Evolutionary conservation across 1,140 invertebrate genomes (phyloP).

Genomic region (Phortica variegata): DNA sequence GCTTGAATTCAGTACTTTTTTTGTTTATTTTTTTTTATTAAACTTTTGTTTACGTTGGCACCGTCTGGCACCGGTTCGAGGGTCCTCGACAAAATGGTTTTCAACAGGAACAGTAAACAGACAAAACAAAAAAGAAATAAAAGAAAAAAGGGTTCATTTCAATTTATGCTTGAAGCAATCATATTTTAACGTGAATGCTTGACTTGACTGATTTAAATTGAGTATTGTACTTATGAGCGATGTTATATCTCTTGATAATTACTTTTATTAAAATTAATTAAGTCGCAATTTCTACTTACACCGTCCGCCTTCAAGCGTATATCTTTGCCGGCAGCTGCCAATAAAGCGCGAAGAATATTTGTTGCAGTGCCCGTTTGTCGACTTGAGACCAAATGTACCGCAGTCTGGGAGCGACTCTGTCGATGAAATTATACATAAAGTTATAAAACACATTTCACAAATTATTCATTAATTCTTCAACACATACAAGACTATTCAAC

Average conservation of each 20-base stretch:
- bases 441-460: too few relatives aligned
- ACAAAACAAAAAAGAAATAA: background rate
- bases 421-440: constrained; percentile 5
- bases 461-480: too few relatives aligned
- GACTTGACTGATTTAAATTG: too few relatives aligned
- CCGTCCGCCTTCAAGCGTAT: constrained; percentile 81
- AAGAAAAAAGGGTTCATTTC: background rate
- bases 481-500: background rate
- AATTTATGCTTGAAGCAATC: constrained; percentile 5
- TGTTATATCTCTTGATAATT: too few relatives aligned
- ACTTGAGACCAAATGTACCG: constrained; percentile 87
- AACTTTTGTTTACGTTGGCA: constrained; percentile 55
- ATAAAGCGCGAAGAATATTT: constrained; percentile 79
- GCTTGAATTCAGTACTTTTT: constrained; percentile 10
- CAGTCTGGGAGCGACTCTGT: constrained; percentile 79
- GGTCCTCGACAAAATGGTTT: constrained; percentile 34
- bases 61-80: constrained; percentile 40
- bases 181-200: too few relatives aligned
- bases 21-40: constrained; percentile 35
- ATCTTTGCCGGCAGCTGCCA: constrained; percentile 83
- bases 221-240: too few relatives aligned
- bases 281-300: constrained; percentile 73
- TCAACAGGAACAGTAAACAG: background rate
- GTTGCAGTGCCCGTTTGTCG: constrained; percentile 87
- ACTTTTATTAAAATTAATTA: too few relatives aligned